Evolutionary conservation across 2,797 vertebrate species (phyloP).

Genomic region (Leuciscus waleckii): DNA sequence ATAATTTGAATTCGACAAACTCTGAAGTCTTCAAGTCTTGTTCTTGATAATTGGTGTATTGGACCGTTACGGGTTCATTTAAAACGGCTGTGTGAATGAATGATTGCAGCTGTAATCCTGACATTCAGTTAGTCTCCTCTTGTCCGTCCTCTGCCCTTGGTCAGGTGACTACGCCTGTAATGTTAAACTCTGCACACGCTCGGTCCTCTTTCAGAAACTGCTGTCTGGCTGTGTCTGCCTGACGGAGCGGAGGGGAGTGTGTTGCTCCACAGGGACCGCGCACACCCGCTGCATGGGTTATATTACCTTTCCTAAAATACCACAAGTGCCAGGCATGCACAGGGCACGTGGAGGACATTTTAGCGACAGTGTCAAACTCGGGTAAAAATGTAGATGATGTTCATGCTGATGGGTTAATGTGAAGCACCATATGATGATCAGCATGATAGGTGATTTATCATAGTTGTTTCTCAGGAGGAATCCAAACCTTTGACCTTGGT

Average conservation of each 20-base stretch:
- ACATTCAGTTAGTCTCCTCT: conserved; percentile 1
- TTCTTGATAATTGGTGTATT: conserved; percentile 28
- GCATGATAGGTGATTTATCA: conserved; percentile 10
- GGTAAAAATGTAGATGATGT: conserved; percentile 20
- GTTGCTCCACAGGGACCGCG: background rate
- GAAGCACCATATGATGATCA: background rate
- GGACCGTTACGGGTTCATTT: conserved; percentile 28
- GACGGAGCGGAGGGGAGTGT: background rate
- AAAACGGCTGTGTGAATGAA: conserved; percentile 26
- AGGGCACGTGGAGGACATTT: conserved; percentile 17
- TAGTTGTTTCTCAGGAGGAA: background rate
- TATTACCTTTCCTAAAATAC: conserved; percentile 30
- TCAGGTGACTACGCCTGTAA: conserved; percentile 21
- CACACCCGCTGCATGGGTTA: conserved; percentile 36
- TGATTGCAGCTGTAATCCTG: conserved; percentile 31
- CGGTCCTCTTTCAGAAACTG: conserved; percentile 1
- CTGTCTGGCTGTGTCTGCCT: conserved; percentile 12
- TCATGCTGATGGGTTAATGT: conserved; percentile 13
- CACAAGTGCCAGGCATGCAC: background rate
- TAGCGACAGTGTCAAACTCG: background rate
- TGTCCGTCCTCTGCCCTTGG: conserved; percentile 21
- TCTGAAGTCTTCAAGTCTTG: conserved; percentile 19
- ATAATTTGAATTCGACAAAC: background rate
- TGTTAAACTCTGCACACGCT: conserved; percentile 2
- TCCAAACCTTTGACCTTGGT: conserved; percentile 1